These are phyloP conservation scores for Rhinopomastus cyanomelas DNA, from an alignment of 2,113 vertebrate species.

Conservation along the genomic window DNA sequence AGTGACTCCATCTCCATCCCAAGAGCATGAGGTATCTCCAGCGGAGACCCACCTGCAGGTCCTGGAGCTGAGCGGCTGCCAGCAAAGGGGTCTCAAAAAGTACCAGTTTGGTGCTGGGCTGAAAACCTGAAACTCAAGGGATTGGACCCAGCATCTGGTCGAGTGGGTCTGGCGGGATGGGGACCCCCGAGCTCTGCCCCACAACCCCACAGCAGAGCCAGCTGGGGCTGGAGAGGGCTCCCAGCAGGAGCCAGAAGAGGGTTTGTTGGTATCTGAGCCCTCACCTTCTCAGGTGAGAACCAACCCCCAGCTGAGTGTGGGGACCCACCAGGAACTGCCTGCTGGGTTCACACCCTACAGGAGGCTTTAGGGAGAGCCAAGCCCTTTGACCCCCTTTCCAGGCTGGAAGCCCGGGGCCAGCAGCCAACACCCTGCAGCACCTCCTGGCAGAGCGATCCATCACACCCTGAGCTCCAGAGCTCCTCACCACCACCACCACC, in stretches of 20 bases:
- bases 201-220: fast-evolving
- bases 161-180: fast-evolving
- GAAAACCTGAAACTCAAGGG: no score
- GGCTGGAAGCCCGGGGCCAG: not conserved
- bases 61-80: not conserved
- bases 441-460: not conserved
- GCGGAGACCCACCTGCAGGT: not conserved
- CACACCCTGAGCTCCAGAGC: not conserved
- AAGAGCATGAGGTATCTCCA: not conserved
- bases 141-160: fast-evolving
- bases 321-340: no score
- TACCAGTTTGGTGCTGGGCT: fast-evolving
- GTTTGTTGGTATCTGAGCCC: fast-evolving
- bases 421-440: not conserved
- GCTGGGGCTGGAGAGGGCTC: not conserved
- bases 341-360: not conserved
- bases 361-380: not conserved
- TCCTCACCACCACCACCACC: not conserved
- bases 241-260: fast-evolving
- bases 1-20: not conserved
- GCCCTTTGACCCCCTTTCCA: fast-evolving
- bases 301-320: not conserved
- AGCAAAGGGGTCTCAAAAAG: no score
- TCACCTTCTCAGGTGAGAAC: fast-evolving
- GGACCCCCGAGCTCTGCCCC: not conserved